phyloP scores from a whole-genome alignment of 2,113 vertebrate species.

The Cebus imitator region DNA sequence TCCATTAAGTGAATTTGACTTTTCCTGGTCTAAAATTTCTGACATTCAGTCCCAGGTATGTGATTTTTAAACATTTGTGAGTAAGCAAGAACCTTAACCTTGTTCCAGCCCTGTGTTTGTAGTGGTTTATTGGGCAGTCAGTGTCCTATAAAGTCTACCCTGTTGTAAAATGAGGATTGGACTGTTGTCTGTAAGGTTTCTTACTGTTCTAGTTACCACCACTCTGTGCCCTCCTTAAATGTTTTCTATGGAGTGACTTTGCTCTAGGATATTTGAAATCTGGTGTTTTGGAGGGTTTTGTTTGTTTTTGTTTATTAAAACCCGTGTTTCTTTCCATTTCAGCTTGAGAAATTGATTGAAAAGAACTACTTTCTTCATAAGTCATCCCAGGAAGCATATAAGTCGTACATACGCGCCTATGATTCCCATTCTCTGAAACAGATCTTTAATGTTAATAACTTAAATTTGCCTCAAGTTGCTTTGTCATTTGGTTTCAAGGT shows the following conservation, averaged over 20 bases:
- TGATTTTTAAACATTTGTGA: background rate
- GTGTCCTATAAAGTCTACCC: background rate
- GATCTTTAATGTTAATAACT: constrained; percentile 94
- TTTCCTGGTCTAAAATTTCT: constrained; percentile 98
- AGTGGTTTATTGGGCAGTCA: fast-evolving
- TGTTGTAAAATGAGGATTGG: too few species aligned
- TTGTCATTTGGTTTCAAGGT: constrained; percentile 97
- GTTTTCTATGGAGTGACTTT: too few species aligned
- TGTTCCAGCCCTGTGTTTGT: fast-evolving
- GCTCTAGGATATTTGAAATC: too few species aligned
- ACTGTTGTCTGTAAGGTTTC: fast-evolving
- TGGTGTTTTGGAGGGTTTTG: background rate
- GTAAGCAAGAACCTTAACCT: background rate
- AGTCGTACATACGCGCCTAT: constrained; percentile 96
- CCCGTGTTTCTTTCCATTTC: constrained; percentile 30
- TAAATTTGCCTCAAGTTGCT: constrained; percentile 95
- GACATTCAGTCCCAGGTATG: constrained; percentile 97
- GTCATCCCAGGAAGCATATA: constrained; percentile 98
- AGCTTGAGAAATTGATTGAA: constrained; percentile 98
- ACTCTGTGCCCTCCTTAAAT: too few species aligned
- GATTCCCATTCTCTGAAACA: constrained; percentile 99
- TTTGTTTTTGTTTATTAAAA: constrained; percentile 1
- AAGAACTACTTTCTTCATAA: constrained; percentile 99
- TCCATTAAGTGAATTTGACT: constrained; percentile 97
- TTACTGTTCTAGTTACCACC: background rate